Evolutionary conservation across 2,113 vertebrate species (phyloP).

Genomic region (Ochotona princeps): DNA sequence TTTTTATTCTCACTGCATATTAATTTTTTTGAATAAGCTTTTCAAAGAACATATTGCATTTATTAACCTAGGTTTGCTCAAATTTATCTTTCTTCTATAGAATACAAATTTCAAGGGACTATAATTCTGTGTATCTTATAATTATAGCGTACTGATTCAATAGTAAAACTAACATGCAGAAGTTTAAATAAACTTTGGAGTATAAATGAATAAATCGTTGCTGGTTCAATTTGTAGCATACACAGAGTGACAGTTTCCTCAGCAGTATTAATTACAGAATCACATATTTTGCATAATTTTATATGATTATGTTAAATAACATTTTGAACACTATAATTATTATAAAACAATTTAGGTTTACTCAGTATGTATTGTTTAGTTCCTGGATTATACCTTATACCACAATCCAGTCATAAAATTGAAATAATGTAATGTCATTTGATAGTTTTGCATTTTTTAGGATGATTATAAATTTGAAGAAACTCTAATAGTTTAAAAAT

Average conservation of each 20-base stretch:
- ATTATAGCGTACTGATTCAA: not conserved
- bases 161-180: not conserved
- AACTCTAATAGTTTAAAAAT: not conserved
- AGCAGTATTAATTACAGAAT: not conserved
- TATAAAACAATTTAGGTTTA: not conserved
- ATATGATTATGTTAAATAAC: not conserved
- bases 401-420: not conserved
- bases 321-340: not conserved
- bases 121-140: not conserved
- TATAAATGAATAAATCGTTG: not conserved
- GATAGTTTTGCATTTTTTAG: not conserved
- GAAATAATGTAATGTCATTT: not conserved
- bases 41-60: not conserved
- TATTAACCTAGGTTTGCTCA: not conserved
- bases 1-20: not conserved
- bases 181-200: not conserved
- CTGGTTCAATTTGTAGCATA: not conserved
- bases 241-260: not conserved
- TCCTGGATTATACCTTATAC: not conserved
- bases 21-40: not conserved
- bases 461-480: slow-evolving; percentile 7
- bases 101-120: not conserved
- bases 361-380: not conserved
- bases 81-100: not conserved
- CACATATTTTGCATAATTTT: not conserved